Base-by-base conservation (phyloP, 2,113 vertebrate genomes). In the Empidonax traillii region DNA sequence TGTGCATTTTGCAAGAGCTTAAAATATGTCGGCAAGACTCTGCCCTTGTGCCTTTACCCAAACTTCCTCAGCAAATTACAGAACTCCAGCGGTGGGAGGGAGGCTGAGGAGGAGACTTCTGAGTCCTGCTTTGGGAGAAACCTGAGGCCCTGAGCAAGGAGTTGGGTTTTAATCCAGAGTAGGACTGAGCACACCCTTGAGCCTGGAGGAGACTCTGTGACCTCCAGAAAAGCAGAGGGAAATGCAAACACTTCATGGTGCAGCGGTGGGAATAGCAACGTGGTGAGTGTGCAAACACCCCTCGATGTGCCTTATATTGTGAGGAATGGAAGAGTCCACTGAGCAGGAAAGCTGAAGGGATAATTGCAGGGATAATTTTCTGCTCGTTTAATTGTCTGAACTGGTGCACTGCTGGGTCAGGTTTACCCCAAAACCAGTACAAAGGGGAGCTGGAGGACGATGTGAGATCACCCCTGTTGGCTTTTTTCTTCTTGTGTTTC, bases 381-480 rank as follows among this genome's bases (percentile, higher is more conserved):
- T 72, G 43, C 39, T 61, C 1, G 0, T 87, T 67, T 72, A 61
- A 65, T 76, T 79, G 20, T 23, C 62, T 49, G 58, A 25, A 58
- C 13, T 19, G 46, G 11, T 49, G 16, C 24, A 23, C 5, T 10
- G 18, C 17, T 44, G 5, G 3, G 25, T 35, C 59, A 58, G 46
- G n/a, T 47, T 76, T 71, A 47, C 31, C 41, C 58, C 58, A 65
- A 72, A 85, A 69, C 5, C 7, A 12, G 35, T 44, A 31, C 22
- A 76, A 76, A 85, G 23, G n/a, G 46, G 49, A 73, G 52, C 19
- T 77, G 76, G 56, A 79, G 52, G 21, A 82, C 19, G 12, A 68
- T 39, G 37, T 0, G 1, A 44, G 44, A 53, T 41, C 44, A 31
- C 14, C 8, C 7, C 43, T 0, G 0, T 27, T 35, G 23, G 3